phyloP scores from a whole-genome alignment of 2,888 invertebrate genomes.

The Lycophotia porphyrea region DNA sequence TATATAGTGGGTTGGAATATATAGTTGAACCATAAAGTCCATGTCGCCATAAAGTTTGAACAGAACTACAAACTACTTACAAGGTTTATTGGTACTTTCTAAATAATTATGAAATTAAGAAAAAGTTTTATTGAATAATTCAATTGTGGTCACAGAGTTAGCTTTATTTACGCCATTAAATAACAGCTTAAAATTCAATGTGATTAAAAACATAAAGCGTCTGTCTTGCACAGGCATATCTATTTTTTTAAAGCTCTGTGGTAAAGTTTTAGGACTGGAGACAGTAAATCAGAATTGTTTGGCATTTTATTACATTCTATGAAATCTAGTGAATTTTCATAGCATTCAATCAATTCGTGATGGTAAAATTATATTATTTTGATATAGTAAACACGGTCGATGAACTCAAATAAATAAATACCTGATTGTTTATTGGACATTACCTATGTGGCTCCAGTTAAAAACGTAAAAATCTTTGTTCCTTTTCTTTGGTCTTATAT shows the following conservation, averaged over 20 bases:
- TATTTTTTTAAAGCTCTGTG: conserved; percentile 31
- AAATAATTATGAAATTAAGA: neutral
- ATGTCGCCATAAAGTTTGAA: too few species aligned
- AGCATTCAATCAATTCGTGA: conserved; percentile 14
- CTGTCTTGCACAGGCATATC: neutral
- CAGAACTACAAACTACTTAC: neutral
- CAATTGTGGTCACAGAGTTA: neutral
- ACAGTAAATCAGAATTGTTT: conserved; percentile 41
- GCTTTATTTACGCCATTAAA: neutral
- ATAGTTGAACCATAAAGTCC: too few species aligned
- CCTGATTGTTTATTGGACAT: neutral
- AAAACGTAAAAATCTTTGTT: conserved; percentile 37
- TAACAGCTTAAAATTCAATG: neutral
- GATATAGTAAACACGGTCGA: neutral
- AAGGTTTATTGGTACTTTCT: neutral
- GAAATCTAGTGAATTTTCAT: conserved; percentile 16
- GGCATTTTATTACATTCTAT: conserved; percentile 27
- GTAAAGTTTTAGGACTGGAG: conserved; percentile 23
- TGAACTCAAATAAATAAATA: neutral
- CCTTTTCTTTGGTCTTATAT: conserved; percentile 57
- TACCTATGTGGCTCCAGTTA: conserved; percentile 24
- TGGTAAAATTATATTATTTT: neutral
- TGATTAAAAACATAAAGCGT: neutral
- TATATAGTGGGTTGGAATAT: too few species aligned
- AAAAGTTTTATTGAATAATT: neutral